Evolutionary conservation across 2,113 vertebrate genomes (phyloP).

Genomic region (Polypterus bichir): DNA sequence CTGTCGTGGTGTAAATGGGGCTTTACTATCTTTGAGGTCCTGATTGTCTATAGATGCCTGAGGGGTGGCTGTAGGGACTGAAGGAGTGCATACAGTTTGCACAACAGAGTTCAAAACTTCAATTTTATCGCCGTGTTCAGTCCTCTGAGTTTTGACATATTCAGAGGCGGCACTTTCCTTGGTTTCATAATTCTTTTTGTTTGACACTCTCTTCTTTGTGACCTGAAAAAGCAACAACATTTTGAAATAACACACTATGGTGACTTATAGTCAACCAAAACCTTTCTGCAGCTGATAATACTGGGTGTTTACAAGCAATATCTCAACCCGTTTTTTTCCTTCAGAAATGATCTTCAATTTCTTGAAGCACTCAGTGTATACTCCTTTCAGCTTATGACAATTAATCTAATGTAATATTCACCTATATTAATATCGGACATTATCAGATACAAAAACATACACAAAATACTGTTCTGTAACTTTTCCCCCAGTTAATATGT

Average conservation of each 20-base stretch:
- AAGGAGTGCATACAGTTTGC: conserved; percentile 32
- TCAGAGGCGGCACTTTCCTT: conserved; percentile 59
- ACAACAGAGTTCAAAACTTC: conserved; percentile 24
- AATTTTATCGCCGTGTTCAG: conserved; percentile 38
- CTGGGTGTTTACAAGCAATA: too few relatives aligned
- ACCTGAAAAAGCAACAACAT: conserved; percentile 63
- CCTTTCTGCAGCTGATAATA: too few relatives aligned
- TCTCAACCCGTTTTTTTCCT: too few relatives aligned
- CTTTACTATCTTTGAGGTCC: conserved; percentile 30
- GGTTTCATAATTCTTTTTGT: conserved; percentile 65
- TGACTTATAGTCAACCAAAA: too few relatives aligned
- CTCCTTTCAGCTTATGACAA: too few relatives aligned
- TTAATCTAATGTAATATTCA: too few relatives aligned
- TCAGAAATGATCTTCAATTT: too few relatives aligned
- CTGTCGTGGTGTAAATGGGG: conserved; percentile 41
- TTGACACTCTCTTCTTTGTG: conserved; percentile 87
- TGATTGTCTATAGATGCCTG: conserved; percentile 27
- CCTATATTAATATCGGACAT: too few relatives aligned
- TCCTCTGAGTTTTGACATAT: conserved; percentile 38
- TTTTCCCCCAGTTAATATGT: too few relatives aligned
- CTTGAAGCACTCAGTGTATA: too few relatives aligned
- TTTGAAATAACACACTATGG: not conserved
- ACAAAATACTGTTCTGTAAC: too few relatives aligned
- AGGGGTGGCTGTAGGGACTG: conserved; percentile 29
- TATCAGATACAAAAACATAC: too few relatives aligned